Conservation (phyloP, 2,888 invertebrate species). For the Geotrupes spiniger region DNA sequence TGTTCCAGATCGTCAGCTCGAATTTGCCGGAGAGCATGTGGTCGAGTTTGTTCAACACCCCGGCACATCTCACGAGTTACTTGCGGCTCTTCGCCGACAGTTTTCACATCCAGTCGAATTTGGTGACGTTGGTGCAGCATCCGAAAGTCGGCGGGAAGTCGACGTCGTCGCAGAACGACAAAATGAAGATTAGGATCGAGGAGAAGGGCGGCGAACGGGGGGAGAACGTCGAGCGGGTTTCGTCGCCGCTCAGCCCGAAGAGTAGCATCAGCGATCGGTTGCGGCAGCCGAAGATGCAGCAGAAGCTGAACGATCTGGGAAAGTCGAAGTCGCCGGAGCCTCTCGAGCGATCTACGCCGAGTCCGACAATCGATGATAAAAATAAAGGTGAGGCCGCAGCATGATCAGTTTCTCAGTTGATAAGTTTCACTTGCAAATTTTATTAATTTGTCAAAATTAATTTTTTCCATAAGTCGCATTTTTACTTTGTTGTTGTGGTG, state of each 20-base stretch:
- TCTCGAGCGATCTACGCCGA: slow-evolving; percentile 15
- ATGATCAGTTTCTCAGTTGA: too few species aligned
- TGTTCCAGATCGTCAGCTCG: slow-evolving; percentile 77
- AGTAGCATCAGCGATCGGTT: slow-evolving; percentile 44
- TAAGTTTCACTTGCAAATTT: too few species aligned
- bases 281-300: slow-evolving; percentile 45
- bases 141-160: slow-evolving; percentile 63
- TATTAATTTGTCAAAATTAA: too few species aligned
- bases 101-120: slow-evolving; percentile 90
- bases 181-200: background rate
- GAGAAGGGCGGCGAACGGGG: background rate
- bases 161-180: slow-evolving; percentile 25
- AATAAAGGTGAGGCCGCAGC: slow-evolving; percentile 2
- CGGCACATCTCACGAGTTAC: slow-evolving; percentile 86
- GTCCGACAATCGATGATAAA: slow-evolving; percentile 8
- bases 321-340: slow-evolving; percentile 25
- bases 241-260: slow-evolving; percentile 14
- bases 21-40: slow-evolving; percentile 54
- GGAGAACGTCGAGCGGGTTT: slow-evolving; percentile 8
- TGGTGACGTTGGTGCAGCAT: slow-evolving; percentile 78
- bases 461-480: too few species aligned
- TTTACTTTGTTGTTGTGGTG: too few species aligned
- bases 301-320: slow-evolving; percentile 34
- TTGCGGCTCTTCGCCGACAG: slow-evolving; percentile 91
- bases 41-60: slow-evolving; percentile 86